Evolutionary conservation across 2,888 invertebrate genomes (phyloP), one percentile per base, ranked within the genome.

Genomic region (Rhopalosiphum nymphaeae): DNA sequence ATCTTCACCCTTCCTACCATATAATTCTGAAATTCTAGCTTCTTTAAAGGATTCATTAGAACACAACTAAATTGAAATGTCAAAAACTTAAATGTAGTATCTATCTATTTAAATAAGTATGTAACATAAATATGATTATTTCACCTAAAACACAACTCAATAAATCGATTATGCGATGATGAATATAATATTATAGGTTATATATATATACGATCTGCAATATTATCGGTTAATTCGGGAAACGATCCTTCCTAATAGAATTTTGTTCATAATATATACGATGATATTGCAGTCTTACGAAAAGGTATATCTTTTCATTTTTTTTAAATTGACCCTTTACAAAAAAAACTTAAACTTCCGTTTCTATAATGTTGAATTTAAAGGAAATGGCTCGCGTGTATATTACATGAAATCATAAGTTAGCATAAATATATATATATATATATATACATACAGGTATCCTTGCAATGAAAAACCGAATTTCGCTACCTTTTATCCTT

Each of bases 291-390:
- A 78, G 36, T 78, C 78, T 78, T 78, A 78, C 21, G 21, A 7
- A 78, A 78, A 78, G 36, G 21, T 78, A 78, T 57, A 44, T 44
- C 7, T 26, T 9, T 89, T 57, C 11, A 13, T 36, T 36, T 57
- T 89, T 42, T 29, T 29, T 10, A 42, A 29, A 29, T 16, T 86
- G 86, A 36, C n/a, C 87, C 87, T n/a, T 36, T 53, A 49, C 21
- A 36, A 78, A 87, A 49, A 42, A 61, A 57, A n/a, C 44, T 46
- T 10, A 90, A 61, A 13, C 89, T 89, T 61, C 21, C 61, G 44
- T 90, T 61, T 89, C 13, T 61, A n/a, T 90, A 67, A 90, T 61
- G n/a, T 46, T 11, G 21, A 46, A 46, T 67, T 90, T 67, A 61
- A 46, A 67, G 57, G 13, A 90, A 89, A 89, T 44, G 16, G 29